Conservation (phyloP, 2,797 vertebrate species). For the Melanotaenia maccullochi region DNA sequence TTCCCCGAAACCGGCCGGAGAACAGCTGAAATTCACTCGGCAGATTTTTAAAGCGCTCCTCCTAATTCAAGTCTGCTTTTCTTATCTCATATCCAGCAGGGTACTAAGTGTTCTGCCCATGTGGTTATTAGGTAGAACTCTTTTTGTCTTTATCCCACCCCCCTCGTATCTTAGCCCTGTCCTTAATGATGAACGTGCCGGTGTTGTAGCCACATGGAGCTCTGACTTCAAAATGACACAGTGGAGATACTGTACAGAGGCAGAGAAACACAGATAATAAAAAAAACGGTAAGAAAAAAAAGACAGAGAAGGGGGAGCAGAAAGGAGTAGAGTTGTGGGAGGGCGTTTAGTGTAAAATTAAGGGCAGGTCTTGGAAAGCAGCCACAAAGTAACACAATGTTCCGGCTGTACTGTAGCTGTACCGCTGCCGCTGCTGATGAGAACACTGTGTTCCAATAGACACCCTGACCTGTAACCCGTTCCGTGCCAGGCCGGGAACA, state of each 20-base stretch:
- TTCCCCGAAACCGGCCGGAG: not conserved
- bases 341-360: conserved; percentile 81
- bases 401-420: conserved; percentile 88
- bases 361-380: conserved; percentile 88
- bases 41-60: conserved; percentile 35
- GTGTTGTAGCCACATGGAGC: conserved; percentile 60
- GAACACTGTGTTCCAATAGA: conserved; percentile 89
- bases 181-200: conserved; percentile 45
- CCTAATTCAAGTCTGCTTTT: conserved; percentile 60
- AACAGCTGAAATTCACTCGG: conserved; percentile 42
- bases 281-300: not conserved
- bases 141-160: conserved; percentile 11
- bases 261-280: conserved; percentile 1
- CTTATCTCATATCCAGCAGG: conserved; percentile 68
- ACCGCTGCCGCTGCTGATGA: conserved; percentile 85
- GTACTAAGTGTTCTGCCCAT: conserved; percentile 83
- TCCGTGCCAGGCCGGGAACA: conserved; percentile 82
- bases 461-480: conserved; percentile 89
- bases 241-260: conserved; percentile 25
- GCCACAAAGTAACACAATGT: conserved; percentile 91
- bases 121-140: conserved; percentile 43
- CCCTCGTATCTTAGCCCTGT: conserved; percentile 9
- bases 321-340: conserved; percentile 68
- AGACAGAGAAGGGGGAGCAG: conserved; percentile 1
- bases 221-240: conserved; percentile 62